Base-by-base conservation (phyloP, 2,113 vertebrate species). In the Athene noctua region DNA sequence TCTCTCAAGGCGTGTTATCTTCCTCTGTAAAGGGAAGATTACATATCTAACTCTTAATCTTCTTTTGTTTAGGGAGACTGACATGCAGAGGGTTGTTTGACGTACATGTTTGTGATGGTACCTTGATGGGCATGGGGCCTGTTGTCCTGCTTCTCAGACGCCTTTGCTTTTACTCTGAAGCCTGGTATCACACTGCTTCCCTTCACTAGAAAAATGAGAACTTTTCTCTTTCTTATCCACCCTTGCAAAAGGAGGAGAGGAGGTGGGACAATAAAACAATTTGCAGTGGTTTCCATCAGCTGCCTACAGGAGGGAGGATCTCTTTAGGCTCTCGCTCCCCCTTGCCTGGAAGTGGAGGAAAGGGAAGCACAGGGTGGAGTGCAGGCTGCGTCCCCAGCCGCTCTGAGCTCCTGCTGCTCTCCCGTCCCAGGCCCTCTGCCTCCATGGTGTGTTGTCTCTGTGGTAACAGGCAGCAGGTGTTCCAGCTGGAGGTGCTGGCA, bases 361-460 rank as follows among this genome's bases (percentile, higher is more conserved):
- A 4, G 15, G 79, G 82, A 94, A 77, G 71, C 75, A 46, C 25
- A 34, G 74, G 26, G 34, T 82, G 65, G 47, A 74, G 32, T 0
- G 3, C 30, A 7, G 59, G 55, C 42, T 81, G 22, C 6, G 1
- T 93, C 44, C 47, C 44, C 44, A 47, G 17, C 15, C 0, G 0
- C 44, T 91, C 68, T 25, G 80, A 85, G 74, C 70, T 90, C 84
- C 87, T 85, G 84, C 94, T 94, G 86, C 66, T 96, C 70, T 78
- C 65, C 52, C 59, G 65, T 91, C 80, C 86, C 63, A 68, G 59
- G 49, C 80, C 61, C 72, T 91, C 87, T 74, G 29, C 77, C 47
- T 92, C 68, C 42, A 2, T 20, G 29, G 32, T 73, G 40, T 26
- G 30, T 65, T 88, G 36, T 77, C 74, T 90, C 34, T 63, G 65